Base-by-base conservation (phyloP, 2,888 invertebrate species). In the Heliconius hortense region DNA sequence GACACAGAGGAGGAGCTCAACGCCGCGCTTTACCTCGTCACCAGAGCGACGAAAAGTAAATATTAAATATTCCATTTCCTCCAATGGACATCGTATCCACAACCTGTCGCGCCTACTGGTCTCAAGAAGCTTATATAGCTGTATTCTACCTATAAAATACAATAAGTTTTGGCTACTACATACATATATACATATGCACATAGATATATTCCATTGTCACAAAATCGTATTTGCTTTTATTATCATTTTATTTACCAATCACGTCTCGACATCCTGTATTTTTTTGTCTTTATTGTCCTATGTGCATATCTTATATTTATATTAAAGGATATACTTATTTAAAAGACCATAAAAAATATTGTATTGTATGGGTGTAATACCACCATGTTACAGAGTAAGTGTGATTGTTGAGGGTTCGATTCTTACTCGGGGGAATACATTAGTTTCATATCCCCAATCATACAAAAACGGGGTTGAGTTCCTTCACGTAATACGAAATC, bases 231-330 rank as follows among this genome's bases (percentile, higher is more conserved):
- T 64, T 66, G 66, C 15, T 24, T 66, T 66, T 66, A 24, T 66
- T 43, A 64, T 24, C 66, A 39, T 66, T 66, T 66, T 43, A 66
- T 66, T 66, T 66, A 66, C 66, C 39, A 43, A 66, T 66, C 66
- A 66, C 66, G 66, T 66, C 15, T 66, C 2, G 24, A 66, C 66
- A 24, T 66, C 66, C 66, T 43, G 66, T 24, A 7, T 39, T 66
- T 66, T 64, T 66, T 39, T 15, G 15, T 26, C 15, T 0, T 35
- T n/a, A 24, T 35, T 64, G 8, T 66, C n/a, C 13, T 64, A 64
- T 15, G 24, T 24, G 7, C 35, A 35, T 39, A 64, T 21, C 35
- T 10, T 15, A 24, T 43, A 39, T 66, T 66, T 18, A 24, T n/a
- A 24, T 43, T 26, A 66, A 66, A 66, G 24, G 24, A 66, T 24